Conservation (phyloP, 2,888 invertebrate species). For the Leucophora obtusa region DNA sequence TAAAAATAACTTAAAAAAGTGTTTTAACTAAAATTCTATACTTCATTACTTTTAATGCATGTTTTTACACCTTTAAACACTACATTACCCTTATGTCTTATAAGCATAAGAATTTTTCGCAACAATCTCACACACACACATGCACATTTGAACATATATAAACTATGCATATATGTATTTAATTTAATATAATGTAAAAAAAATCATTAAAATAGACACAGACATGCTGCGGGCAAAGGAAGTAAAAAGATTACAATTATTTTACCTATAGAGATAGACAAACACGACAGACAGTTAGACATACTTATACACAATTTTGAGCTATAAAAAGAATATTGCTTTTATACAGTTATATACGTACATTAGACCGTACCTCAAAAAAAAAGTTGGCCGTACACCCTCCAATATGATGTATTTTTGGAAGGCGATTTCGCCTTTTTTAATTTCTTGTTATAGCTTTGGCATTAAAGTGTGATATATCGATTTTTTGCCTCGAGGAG, state of each 20-base stretch:
- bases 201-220: slow-evolving; percentile 35
- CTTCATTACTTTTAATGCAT: slow-evolving; percentile 37
- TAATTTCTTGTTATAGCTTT: too few relatives aligned
- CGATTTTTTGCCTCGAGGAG: too few relatives aligned
- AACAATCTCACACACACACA: too few relatives aligned
- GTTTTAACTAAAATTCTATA: slow-evolving; percentile 12
- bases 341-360: too few relatives aligned
- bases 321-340: neutral
- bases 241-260: slow-evolving; percentile 11
- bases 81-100: slow-evolving; percentile 47
- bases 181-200: slow-evolving; percentile 21
- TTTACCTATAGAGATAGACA: neutral
- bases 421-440: too few relatives aligned
- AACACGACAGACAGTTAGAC: neutral
- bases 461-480: too few relatives aligned
- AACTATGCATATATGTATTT: neutral
- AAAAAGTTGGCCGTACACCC: too few relatives aligned
- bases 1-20: neutral
- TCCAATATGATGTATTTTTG: too few relatives aligned
- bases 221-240: neutral
- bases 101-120: neutral
- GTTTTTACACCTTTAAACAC: slow-evolving; percentile 42
- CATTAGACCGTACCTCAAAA: too few relatives aligned
- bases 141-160: too few relatives aligned
- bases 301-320: neutral